These are phyloP conservation scores for Etheostoma spectabile DNA, from an alignment of 2,113 vertebrate genomes.

Conservation along the genomic window DNA sequence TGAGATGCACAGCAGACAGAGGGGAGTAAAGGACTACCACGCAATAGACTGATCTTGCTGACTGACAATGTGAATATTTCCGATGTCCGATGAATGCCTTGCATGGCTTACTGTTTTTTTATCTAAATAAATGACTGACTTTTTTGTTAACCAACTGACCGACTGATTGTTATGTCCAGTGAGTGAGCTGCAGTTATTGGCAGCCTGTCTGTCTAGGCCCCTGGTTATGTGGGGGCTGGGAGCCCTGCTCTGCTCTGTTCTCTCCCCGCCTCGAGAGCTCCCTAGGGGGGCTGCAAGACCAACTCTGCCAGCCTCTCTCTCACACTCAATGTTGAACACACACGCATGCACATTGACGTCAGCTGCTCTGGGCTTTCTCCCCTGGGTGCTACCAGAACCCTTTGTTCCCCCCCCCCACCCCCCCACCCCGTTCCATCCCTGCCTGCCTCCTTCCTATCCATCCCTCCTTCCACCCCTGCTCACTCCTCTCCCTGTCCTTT, in stretches of 20 bases:
- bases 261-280: conserved; percentile 79
- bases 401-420: conserved; percentile 86
- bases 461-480: conserved; percentile 88
- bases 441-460: conserved; percentile 62
- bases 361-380: conserved; percentile 95
- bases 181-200: conserved; percentile 38
- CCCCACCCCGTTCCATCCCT: conserved; percentile 86
- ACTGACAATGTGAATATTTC: neutral
- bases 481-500: conserved; percentile 87
- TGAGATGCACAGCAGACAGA: neutral
- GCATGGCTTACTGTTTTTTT: neutral
- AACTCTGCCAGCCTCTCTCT: conserved; percentile 96
- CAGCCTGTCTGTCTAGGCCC: conserved; percentile 51
- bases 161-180: neutral
- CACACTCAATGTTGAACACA: conserved; percentile 82
- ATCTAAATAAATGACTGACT: neutral
- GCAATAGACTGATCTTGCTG: neutral
- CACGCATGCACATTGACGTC: conserved; percentile 88
- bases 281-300: conserved; percentile 88
- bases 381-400: conserved; percentile 92
- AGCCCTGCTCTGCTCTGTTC: conserved; percentile 66
- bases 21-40: neutral
- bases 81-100: neutral
- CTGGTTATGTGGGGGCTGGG: conserved; percentile 69
- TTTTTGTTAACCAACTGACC: neutral